Base-by-base conservation (phyloP, 2,797 vertebrate species). In the Protosalanx chinensis region DNA sequence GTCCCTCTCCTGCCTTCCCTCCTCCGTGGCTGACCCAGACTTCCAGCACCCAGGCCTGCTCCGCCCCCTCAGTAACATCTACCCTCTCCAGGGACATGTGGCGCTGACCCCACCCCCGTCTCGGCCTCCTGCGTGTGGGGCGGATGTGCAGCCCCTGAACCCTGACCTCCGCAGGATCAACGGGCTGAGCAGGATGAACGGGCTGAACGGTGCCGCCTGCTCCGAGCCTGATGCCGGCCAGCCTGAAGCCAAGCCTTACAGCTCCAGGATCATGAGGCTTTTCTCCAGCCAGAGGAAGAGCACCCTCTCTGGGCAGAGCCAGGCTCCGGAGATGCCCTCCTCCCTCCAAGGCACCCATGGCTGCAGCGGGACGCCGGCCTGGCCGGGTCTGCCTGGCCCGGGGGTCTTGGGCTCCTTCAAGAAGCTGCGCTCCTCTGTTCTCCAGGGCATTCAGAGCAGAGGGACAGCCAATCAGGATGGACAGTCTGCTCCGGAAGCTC, bases 371-470 rank as follows among this genome's bases (percentile, higher is more conserved):
- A 70, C 85, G 94, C 93, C 95, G 68, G 89, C 95, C 0, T 96
- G 95, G 96, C 89, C 94, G 5, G 93, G 94, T 13, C 89, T 97
- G 37, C 88, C 95, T 61, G 95, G 94, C 63, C 89, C 98, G 32
- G 94, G 89, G 51, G 96, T 97, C 77, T 93, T 97, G 91, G 95
- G 96, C n/a, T 97, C 96, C 60, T 98, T 99, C 79, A 98, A 97
- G 86, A 98, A 97, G 79, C 71, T 98, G 12, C 96, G 95, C 72
- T 95, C 96, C 1, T 96, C 97, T 0, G 95, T 97, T 71, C 91
- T 97, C 4, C 96, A 97, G 84, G 97, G 96, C 51, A 95, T 96
- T 82, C 96, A 98, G 87, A 92, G 84, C 77, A 92, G 90, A 73
- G 96, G 93, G 23, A 79, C 82, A 30, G 67, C 79, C 32, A 77